Evolutionary conservation across 2,113 vertebrate species (phyloP).

Genomic region (Sebastes schlegelii): DNA sequence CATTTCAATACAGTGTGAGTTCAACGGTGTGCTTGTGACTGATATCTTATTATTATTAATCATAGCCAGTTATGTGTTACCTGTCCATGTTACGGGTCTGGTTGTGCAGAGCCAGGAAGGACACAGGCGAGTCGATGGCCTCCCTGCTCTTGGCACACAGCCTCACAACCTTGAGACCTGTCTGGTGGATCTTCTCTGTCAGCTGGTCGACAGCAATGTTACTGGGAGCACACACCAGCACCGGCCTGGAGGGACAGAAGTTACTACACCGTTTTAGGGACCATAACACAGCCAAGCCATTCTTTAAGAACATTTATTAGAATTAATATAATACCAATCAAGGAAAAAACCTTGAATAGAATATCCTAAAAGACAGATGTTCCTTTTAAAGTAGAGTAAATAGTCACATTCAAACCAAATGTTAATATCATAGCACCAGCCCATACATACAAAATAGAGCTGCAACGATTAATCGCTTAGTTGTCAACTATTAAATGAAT

Average conservation of each 20-base stretch:
- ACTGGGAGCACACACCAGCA: conserved; percentile 94
- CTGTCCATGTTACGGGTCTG: conserved; percentile 98
- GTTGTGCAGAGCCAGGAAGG: conserved; percentile 94
- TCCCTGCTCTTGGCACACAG: conserved; percentile 96
- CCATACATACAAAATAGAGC: no score
- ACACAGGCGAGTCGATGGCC: conserved; percentile 95
- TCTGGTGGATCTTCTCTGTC: conserved; percentile 96
- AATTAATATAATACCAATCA: neutral
- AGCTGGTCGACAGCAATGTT: conserved; percentile 96
- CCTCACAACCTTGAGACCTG: conserved; percentile 93
- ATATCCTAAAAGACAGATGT: neutral
- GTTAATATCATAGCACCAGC: neutral
- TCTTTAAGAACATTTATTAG: neutral
- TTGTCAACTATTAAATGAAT: no score
- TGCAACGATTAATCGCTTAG: no score
- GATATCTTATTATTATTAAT: neutral
- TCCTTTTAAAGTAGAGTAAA: neutral
- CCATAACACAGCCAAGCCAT: neutral
- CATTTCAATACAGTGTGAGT: neutral
- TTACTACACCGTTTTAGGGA: neutral
- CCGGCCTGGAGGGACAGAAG: conserved; percentile 82
- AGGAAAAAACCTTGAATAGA: neutral
- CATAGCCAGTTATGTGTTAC: conserved; percentile 69
- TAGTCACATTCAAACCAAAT: neutral
- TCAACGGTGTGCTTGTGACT: neutral